These are phyloP conservation scores for Fragum fragum DNA, from an alignment of 2,888 invertebrate species.

Conservation along the genomic window DNA sequence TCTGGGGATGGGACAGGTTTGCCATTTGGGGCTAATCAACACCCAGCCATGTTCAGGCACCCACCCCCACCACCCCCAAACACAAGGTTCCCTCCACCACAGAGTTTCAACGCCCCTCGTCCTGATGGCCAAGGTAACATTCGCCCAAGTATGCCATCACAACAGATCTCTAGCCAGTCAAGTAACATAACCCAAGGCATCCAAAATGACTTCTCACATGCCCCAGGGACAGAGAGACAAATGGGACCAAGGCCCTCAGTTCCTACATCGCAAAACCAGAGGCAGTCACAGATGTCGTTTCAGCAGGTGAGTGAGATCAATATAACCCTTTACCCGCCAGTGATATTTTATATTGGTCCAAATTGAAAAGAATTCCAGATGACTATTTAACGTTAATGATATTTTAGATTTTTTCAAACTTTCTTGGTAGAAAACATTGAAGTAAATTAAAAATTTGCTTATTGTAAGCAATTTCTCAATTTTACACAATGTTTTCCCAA, in stretches of 20 bases:
- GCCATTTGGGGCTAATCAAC: slow-evolving; percentile 42
- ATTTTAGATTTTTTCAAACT: too few species aligned
- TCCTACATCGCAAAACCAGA: slow-evolving; percentile 16
- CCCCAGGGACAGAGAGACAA: slow-evolving; percentile 65
- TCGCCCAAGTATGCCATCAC: not conserved
- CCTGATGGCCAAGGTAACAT: slow-evolving; percentile 35
- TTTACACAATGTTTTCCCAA: too few species aligned
- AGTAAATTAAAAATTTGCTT: too few species aligned
- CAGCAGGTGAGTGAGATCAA: slow-evolving; percentile 38
- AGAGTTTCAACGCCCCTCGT: slow-evolving; percentile 41
- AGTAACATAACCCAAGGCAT: slow-evolving; percentile 18
- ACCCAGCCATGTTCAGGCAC: slow-evolving; percentile 59
- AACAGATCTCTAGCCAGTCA: not conserved
- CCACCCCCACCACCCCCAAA: slow-evolving; percentile 65
- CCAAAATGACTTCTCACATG: slow-evolving; percentile 62
- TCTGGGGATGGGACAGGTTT: slow-evolving; percentile 42
- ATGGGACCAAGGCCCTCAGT: slow-evolving; percentile 40
- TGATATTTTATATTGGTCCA: too few species aligned
- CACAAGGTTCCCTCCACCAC: slow-evolving; percentile 57
- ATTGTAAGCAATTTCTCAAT: too few species aligned
- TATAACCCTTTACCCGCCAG: too few species aligned
- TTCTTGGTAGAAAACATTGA: too few species aligned
- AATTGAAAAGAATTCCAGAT: too few species aligned
- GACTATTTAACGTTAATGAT: too few species aligned
- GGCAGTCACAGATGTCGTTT: slow-evolving; percentile 44